Conservation (phyloP, 2,113 vertebrate species). For the Gobius niger region DNA sequence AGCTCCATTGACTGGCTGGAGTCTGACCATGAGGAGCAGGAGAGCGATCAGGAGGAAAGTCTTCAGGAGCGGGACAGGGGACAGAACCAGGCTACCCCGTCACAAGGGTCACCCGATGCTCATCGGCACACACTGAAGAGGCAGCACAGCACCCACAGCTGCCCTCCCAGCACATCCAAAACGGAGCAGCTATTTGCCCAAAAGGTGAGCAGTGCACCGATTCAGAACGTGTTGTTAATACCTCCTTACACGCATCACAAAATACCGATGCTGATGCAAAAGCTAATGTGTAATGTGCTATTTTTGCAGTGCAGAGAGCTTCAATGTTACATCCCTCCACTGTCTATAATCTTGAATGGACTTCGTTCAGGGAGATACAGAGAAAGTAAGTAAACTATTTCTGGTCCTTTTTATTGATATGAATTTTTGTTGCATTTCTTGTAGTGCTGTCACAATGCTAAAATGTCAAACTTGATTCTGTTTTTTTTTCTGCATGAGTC, state of each 20-base stretch:
- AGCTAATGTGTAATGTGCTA: constrained; percentile 18
- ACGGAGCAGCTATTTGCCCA: constrained; percentile 64
- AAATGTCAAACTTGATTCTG: too few relatives aligned
- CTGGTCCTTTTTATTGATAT: background rate
- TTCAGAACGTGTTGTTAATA: constrained; percentile 36
- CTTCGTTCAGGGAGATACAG: constrained; percentile 79
- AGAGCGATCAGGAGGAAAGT: constrained; percentile 62
- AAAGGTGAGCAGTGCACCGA: constrained; percentile 70
- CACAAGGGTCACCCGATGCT: constrained; percentile 1
- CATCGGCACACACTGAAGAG: constrained; percentile 69
- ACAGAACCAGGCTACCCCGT: constrained; percentile 28
- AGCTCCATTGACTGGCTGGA: constrained; percentile 81
- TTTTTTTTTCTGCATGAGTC: background rate
- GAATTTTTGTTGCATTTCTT: background rate
- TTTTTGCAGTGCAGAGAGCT: constrained; percentile 75
- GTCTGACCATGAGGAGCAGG: constrained; percentile 73
- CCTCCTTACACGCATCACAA: constrained; percentile 30
- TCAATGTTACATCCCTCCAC: constrained; percentile 79
- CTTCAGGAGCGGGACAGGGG: constrained; percentile 31
- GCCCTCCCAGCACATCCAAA: constrained; percentile 49
- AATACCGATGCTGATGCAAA: background rate
- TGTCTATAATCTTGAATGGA: constrained; percentile 79
- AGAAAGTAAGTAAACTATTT: constrained; percentile 75
- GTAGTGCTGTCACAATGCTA: too few relatives aligned
- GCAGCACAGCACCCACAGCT: constrained; percentile 34